Base-by-base conservation (phyloP, 2,888 invertebrate species). In the Heliconius cydno region DNA sequence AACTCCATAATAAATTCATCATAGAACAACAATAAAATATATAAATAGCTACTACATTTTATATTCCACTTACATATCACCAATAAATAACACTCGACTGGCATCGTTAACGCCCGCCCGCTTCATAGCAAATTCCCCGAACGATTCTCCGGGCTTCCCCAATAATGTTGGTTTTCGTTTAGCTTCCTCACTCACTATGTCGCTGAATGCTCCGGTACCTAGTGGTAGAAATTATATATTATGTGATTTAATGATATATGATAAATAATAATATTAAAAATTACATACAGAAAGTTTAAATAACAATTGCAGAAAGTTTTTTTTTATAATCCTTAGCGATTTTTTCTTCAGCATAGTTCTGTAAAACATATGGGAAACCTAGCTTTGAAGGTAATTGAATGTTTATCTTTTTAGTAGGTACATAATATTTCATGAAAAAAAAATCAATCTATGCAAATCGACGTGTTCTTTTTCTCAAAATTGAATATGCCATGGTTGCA, bases 41-140 rank as follows among this genome's bases (percentile, higher is more conserved):
- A 70, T 72, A 52, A 34, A 38, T 67, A 46, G 74, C 60, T 82
- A 66, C 65, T 75, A 34, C 22, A 65, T 41, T 73, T 57, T 41
- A 65, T 63, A 65, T 65, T 66, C 19, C 22, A 94, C 95, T 94
- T 89, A 97, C 96, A 97, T 96, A 89, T 98, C 98, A 65, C 98
- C 98, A 86, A 98, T 96, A 95, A 98, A 98, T 28, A 98, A 91
- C 0, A 97, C 96, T 80, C 97, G 94, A 41, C 93, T 92, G 0
- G 97, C 96, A 83, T 97, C 95, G 0, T 89, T 89, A 30, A 97
- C 94, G 0, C 96, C 95, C 76, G 96, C 96, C 65, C 95, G 91
- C 78, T 95, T 94, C 86, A 95, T 93, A 0, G 96, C 93, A 3
- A 93, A 92, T 79, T 95, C 89, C 19, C 93, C 93, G 13, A 95